Evolutionary conservation across 2,888 invertebrate species (phyloP), one percentile per base, ranked within the genome.

Genomic region (Maniola hyperantus): DNA sequence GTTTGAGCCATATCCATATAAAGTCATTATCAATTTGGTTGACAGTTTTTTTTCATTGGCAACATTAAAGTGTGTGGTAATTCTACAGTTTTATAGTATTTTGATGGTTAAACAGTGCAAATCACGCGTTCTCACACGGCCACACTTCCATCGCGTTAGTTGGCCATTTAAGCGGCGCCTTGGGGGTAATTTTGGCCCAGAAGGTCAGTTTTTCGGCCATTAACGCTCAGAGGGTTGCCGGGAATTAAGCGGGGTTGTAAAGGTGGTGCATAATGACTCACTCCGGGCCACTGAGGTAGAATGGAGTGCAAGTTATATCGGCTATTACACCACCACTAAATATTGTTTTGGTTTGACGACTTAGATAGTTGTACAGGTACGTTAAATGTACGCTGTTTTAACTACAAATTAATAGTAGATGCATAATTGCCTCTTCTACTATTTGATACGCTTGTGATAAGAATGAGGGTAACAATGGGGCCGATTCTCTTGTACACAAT

Each of bases 181-280:
- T 20, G 83, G 76, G 88, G 81, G 82, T 84, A 82, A 81, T 89
- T 88, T 79, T 63, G 81, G 76, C 83, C 82, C 83, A 80, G 83
- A 81, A 87, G 91, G 91, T 89, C 91, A 91, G 90, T 92, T 91
- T 89, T 90, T 91, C 87, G 89, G 76, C 82, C 89, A 89, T 91
- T 92, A 91, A 83, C 83, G 83, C 83, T 86, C 87, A 85, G 85
- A 83, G 88, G 88, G 87, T 83, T 79, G 81, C 76, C 75, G 73
- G 77, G 86, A 86, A 89, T 89, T 89, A 88, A 84, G 78, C 76
- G 77, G 74, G 76, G 84, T 79, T 79, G 86, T 91, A 89, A 91
- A 89, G 86, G 88, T 88, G 83, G 74, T 74, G 73, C 75, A 73
- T 90, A 90, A 91, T 91, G 86, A 87, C 86, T 85, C 90, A 87